Percentiles rank a stretch among this genome's conserved stretches.
Conservation (phyloP, 92 coral and sea anemone genomes). For the Isaurus tuberculatus region DNA sequence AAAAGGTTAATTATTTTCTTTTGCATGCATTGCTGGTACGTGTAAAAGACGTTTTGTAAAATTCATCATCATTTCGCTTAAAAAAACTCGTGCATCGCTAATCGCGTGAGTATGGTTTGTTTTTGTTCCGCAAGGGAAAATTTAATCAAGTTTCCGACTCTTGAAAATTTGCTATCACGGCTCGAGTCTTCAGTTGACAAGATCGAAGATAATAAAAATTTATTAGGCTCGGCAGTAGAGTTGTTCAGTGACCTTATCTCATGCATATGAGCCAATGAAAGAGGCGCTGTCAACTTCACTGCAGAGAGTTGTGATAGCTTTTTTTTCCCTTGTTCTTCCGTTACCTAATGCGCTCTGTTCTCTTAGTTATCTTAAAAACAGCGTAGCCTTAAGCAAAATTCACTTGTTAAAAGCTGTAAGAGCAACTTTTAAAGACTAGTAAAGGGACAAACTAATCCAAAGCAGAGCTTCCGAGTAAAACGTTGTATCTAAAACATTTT, state of each 20-base stretch:
- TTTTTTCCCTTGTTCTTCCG: slow-evolving; percentile 56
- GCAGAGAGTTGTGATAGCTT: slow-evolving; percentile 56
- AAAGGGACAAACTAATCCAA: neutral
- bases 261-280: slow-evolving; percentile 65
- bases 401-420: slow-evolving; percentile 28
- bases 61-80: slow-evolving; percentile 5
- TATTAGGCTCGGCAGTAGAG: slow-evolving; percentile 68
- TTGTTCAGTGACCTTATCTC: slow-evolving; percentile 51
- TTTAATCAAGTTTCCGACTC: slow-evolving; percentile 36
- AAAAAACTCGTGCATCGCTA: neutral
- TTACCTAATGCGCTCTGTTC: slow-evolving; percentile 46
- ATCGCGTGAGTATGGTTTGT: neutral
- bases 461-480: neutral
- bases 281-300: slow-evolving; percentile 23
- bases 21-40: slow-evolving; percentile 1
- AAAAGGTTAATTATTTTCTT: neutral
- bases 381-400: slow-evolving; percentile 26
- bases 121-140: slow-evolving; percentile 5
- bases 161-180: slow-evolving; percentile 58
- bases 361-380: slow-evolving; percentile 24
- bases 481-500: neutral
- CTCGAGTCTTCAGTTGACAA: slow-evolving; percentile 54
- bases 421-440: neutral
- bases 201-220: slow-evolving; percentile 64
- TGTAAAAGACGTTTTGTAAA: neutral